Evolutionary conservation across 2,888 invertebrate genomes (phyloP), one percentile per base, ranked within the genome.

Genomic region (Dolichomitus sp.): DNA sequence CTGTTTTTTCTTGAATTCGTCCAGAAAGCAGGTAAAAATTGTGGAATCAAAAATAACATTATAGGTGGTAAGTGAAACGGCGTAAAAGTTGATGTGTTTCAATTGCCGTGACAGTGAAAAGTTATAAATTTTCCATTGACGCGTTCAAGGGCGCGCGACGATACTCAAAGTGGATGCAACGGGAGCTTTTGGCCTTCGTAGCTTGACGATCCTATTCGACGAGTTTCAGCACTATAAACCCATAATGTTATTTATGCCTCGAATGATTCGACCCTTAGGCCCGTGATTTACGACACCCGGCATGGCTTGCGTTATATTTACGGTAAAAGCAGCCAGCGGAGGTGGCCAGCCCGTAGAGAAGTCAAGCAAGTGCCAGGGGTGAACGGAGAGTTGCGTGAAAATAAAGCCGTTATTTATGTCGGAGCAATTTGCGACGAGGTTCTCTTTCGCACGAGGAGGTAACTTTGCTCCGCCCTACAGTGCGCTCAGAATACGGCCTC

Each of bases 171-270:
- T 61, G 59, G 69, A 65, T 75, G 66, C 83, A 76, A 84, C 80
- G 61, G 77, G 59, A 77, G 83, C 76, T 48, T 54, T 69, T 70
- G 70, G 68, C 52, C 74, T 42, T 57, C 14, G 27, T n/a, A 27
- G 61, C 19, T 48, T 48, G 50, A 48, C 48, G 74, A 70, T 68
- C 65, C 80, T 48, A 52, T 80, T 66, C 42, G 65, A 50, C 57
- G 72, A 63, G 69, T 85, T 83, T 81, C 81, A 81, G 84, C 85
- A 81, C 86, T 84, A 88, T 91, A 92, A 93, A 92, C 91, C 92
- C 90, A 93, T 93, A 92, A 93, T 92, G 90, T 91, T 93, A 92
- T 93, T 93, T 93, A 90, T 89, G 89, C 86, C 85, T 88, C 85
- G 87, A 92, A 93, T 92, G 87, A 93, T 93, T 89, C 87, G 90